Evolutionary conservation across 2,113 vertebrate genomes (phyloP), one percentile per base, ranked within the genome.

Genomic region (Vanacampus margaritifer): DNA sequence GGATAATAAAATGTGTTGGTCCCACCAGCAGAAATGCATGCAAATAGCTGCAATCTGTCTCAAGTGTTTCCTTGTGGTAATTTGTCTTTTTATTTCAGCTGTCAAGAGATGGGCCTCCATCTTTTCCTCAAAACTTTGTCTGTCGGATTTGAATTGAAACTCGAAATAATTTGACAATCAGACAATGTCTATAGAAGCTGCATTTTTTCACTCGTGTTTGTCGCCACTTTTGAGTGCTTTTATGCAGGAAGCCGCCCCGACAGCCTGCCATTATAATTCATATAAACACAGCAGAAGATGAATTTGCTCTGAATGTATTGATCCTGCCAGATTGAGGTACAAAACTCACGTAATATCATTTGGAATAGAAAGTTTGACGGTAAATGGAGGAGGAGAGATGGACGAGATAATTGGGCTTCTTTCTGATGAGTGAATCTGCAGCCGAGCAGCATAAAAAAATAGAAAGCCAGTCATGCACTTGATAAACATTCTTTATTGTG

Each of bases 161-260:
- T 89, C 72, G 69, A 85, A 89, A 88, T 76, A 67, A 84, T 79
- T 62, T 67, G 68, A 32, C 78, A 85, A 65, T 75, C 79, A 77
- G 75, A 56, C 65, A 72, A 84, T 89, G 78, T 83, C 82, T 83
- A 84, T 84, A 64, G 67, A 77, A 68, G 74, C 75, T 78, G 87
- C 80, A 85, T 32, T 86, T 74, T 84, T 85, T 56, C 73, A 84
- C 79, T 75, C 75, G 75, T 77, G 83, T 90, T 88, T 89, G 78
- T 89, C 79, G 64, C 78, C 80, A 80, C 76, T 81, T 81, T 83
- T 64, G 78, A 77, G 81, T 70, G 79, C 82, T 81, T 88, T 86
- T 84, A 84, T 82, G 61, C 68, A 58, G 80, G 56, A 84, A 79
- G 76, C 78, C 69, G 56, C 43, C 19, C 75, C 67, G 76, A 78